Conservation (phyloP, 2,888 invertebrate genomes). For the Andrena bucephala region DNA sequence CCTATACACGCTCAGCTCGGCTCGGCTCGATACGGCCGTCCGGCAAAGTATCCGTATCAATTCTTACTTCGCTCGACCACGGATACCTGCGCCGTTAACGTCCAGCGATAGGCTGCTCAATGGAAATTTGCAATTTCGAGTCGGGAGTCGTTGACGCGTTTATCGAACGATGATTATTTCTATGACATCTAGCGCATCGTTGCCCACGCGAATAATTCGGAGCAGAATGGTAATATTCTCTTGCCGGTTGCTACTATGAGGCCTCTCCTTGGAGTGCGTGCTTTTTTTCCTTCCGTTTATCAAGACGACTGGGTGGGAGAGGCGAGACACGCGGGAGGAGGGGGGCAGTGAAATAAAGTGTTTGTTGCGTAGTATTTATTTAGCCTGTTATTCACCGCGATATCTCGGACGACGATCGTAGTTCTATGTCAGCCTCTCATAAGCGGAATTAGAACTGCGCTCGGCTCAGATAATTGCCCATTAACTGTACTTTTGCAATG, state of each 20-base stretch:
- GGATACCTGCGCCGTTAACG: constrained; percentile 40
- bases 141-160: constrained; percentile 1
- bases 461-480: constrained; percentile 13
- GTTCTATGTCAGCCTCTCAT: constrained; percentile 27
- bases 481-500: not conserved
- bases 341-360: constrained; percentile 17
- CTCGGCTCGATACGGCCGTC: constrained; percentile 48
- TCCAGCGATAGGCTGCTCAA: constrained; percentile 39
- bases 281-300: not conserved
- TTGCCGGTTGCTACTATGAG: not conserved
- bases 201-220: not conserved
- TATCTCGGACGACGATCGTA: constrained; percentile 21
- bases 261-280: too few relatives aligned
- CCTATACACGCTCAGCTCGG: constrained; percentile 39
- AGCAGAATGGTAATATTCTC: not conserved
- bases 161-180: not conserved
- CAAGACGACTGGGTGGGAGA: not conserved
- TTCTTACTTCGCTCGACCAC: constrained; percentile 53
- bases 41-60: constrained; percentile 48
- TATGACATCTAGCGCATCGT: too few relatives aligned
- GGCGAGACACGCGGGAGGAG: not conserved
- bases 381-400: constrained; percentile 14
- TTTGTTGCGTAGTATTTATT: constrained; percentile 37
- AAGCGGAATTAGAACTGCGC: constrained; percentile 30
- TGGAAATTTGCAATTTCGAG: constrained; percentile 19